Evolutionary conservation across 2,113 vertebrate species (phyloP), one percentile per base, ranked within the genome.

Genomic region (Oncorhynchus nerka): DNA sequence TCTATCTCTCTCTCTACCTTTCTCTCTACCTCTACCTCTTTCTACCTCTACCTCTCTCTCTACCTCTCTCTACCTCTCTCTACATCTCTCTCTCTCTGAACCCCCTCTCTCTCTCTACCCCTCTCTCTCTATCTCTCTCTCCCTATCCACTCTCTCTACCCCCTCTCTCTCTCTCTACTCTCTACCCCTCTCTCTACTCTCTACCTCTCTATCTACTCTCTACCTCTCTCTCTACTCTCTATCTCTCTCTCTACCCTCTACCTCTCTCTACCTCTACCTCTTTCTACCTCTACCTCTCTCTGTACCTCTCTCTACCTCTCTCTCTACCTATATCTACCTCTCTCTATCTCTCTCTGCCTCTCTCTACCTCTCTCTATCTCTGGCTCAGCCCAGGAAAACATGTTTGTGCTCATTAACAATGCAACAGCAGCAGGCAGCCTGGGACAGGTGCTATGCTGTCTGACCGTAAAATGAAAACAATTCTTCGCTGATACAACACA

Each of bases 341-440:
- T 6, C 5, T 34, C 5, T 34, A 28, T 7, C 20, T 34, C 4
- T 22, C 32, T 34, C 32, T 34, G 5, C 5, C 32, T 34, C 32
- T 34, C 32, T 32, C 32, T 32, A 28, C 28, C 4, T 32, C 65
- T 30, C 20, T 55, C 51, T 15, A 15, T 16, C 64, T 24, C 22
- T 4, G 3, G 30, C 64, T 30, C 64, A 28, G 65, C 4, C 16
- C 28, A 67, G 66, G n/a, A 70, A 28, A 76, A 68, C 65, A 73
- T 22, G 28, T 32, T 3, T 4, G 34, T 55, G 19, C 19, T 79
- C 67, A 71, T 75, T 51, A 71, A 75, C 20, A 20, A 79, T 75
- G 57, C 73, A 75, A 19, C 57, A 75, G 59, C 73, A 22, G 55
- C 68, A 55, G 55, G 19, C 39, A 45, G 39, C 8, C 39, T 45